Base-by-base conservation (phyloP, 2,113 vertebrate species). In the Thryonomys swinderianus region DNA sequence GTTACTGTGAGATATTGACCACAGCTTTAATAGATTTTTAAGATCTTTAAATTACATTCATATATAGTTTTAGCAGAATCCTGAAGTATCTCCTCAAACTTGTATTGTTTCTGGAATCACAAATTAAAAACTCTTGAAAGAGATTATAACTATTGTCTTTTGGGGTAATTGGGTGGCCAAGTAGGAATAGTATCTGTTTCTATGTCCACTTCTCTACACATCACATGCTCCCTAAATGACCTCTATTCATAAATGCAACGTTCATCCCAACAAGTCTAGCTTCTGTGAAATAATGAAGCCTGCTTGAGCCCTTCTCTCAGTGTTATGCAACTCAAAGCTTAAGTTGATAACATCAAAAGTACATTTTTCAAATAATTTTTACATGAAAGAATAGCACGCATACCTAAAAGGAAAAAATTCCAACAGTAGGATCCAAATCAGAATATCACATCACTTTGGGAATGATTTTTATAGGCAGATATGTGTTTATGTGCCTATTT, bases 341-440 rank as follows among this genome's bases (percentile, higher is more conserved):
- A 85, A 32, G 6, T n/a, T 30, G 34, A 37, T 48, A 90, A 48
- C 45, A 81, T 51, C 42, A 34, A 42, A 88, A 59, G 30, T 62
- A 21, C 23, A 64, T 69, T 81, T 30, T 59, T 80, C 23, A 32
- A 91, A 64, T 14, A 66, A 16, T 34, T 89, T 91, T 83, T 16
- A 61, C 48, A 61, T 89, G 55, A 91, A 94, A 67, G 32, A 91
- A 64, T 8, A 93, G 18, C 27, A 62, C 25, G 81, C 27, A 88
- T 25, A 55, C 32, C 59, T 11, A 81, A 90, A 74, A 76, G 7
- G 16, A 86, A 94, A 9, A 71, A 16, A 27, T 78, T 78, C 30
- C 78, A 95, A 80, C 88, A 90, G 17, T 34, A 64, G 30, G 13
- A 76, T 66, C 34, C 88, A 95, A 90, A 73, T 66, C 34, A 80